Base-by-base conservation (phyloP, 2,113 vertebrate genomes). In the Dromaius novaehollandiae region DNA sequence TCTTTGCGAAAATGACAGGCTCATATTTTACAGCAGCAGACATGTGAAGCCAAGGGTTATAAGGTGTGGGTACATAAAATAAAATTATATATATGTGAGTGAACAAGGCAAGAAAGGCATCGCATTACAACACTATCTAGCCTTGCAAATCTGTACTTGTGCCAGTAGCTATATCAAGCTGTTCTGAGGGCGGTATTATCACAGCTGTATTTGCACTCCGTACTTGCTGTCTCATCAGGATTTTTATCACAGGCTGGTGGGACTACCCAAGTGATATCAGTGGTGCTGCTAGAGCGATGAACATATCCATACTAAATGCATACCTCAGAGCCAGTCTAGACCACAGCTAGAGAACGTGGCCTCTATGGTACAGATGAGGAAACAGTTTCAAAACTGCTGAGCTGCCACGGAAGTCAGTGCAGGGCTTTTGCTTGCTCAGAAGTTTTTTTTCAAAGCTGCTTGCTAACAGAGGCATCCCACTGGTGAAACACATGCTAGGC, bases 11-110 rank as follows among this genome's bases (percentile, higher is more conserved):
- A 84, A 86, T 58, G 63, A 40, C 58, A 85, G 26, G 25, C 32
- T 69, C 91, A 32, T 75, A 28, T 73, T 91, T 89, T 89, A 87
- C 32, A 87, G 60, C 36, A 58, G 44, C 17, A 77, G 89, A 61
- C 44, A 38, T 0, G 1, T 69, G 68, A 87, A 86, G 53, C 22
- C 76, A 76, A 82, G 48, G 66, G 53, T 91, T 91, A 77, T 36
- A 91, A 88, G 68, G 71, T 91, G 63, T 83, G 48, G 30, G 68
- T 50, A 80, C 50, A 66, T 80, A 88, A 95, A 89, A 90, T 83
- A 74, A 89, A 95, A 82, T 82, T n/a, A 68, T 58, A 79, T 75
- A 79, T 0, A 2, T 83, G 69, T 68, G 46, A 79, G 46, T 46
- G 55, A 82, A 81, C 60, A 91, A 78, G 66, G 73, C 50, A 77